phyloP scores from a whole-genome alignment of 1,140 invertebrate genomes.

The Watersipora subatra region DNA sequence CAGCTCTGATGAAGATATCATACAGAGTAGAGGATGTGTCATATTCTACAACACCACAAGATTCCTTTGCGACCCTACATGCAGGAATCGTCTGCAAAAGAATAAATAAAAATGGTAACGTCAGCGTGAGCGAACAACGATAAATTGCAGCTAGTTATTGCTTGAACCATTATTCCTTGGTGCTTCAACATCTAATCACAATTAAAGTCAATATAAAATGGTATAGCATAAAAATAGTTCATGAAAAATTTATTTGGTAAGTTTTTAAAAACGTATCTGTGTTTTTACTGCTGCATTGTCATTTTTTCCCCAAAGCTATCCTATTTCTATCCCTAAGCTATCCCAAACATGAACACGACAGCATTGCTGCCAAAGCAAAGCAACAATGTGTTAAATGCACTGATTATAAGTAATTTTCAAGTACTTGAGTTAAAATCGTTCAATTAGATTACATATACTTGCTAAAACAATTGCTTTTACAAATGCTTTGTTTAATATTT shows the following conservation, averaged over 20 bases:
- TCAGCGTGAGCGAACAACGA: not conserved
- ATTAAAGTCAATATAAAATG: not conserved
- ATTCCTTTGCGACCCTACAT: constrained; percentile 2
- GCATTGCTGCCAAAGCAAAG: no score
- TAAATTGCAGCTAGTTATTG: not conserved
- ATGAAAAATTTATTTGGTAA: not conserved
- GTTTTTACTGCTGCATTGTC: no score
- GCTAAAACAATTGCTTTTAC: no score
- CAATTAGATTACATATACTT: no score
- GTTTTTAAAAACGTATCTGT: no score
- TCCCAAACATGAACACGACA: no score
- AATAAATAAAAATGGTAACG: not conserved
- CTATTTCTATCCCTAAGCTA: no score
- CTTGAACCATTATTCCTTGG: not conserved
- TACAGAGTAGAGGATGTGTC: not conserved
- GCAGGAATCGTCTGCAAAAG: not conserved
- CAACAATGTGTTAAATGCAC: no score
- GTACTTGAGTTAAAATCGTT: no score
- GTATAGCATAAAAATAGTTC: not conserved
- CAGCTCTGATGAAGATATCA: not conserved
- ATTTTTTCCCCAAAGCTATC: no score
- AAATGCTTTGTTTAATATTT: no score
- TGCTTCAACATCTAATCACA: not conserved
- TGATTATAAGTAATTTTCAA: no score
- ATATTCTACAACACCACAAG: not conserved